A percentile compares a stretch with the other conserved stretches of the same genome.
phyloP scores from a whole-genome alignment of 2,113 vertebrate species.

The Origma solitaria region DNA sequence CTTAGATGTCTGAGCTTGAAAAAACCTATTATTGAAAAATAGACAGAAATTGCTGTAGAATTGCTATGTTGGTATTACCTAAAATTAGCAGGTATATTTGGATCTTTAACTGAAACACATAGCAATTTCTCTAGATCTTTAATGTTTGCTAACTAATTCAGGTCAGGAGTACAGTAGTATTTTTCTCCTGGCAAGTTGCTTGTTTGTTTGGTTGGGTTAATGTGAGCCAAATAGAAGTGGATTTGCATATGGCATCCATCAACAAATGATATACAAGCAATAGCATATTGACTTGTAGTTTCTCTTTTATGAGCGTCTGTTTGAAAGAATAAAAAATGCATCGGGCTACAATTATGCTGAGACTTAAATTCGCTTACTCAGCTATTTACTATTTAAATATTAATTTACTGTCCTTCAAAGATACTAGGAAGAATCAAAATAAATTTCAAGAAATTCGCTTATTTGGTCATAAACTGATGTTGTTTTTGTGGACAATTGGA shows the following conservation, averaged over 20 bases:
- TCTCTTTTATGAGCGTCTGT: neutral
- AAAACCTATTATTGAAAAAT: neutral
- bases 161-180: neutral
- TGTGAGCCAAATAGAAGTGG: neutral
- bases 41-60: neutral
- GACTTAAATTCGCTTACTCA: neutral
- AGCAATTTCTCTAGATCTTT: neutral
- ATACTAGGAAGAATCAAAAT: neutral
- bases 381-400: neutral
- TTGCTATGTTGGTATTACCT: neutral
- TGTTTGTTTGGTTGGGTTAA: neutral
- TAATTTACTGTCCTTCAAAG: neutral
- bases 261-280: neutral
- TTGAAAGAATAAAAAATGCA: neutral
- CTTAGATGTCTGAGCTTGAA: neutral
- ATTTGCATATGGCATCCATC: neutral
- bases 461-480: neutral
- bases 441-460: neutral
- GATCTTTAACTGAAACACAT: neutral
- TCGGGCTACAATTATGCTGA: neutral
- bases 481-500: rapidly evolving
- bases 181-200: neutral
- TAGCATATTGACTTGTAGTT: neutral
- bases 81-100: neutral
- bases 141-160: neutral